phyloP scores from a whole-genome alignment of 2,113 vertebrate genomes.

The Erythrocercus mccallii region DNA sequence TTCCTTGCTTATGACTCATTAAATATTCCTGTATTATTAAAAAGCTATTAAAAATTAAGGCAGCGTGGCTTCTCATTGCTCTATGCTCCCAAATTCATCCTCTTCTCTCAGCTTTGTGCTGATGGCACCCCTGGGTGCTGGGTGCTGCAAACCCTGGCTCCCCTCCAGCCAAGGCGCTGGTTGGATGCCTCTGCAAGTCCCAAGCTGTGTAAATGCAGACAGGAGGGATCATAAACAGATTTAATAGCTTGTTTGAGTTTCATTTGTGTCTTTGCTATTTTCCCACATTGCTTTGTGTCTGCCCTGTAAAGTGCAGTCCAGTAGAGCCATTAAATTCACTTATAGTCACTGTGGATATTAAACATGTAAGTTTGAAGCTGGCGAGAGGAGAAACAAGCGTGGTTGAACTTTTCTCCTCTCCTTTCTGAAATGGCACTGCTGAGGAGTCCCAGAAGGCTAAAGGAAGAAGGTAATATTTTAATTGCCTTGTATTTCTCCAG shows the following conservation, averaged over 20 bases:
- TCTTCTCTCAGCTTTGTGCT: neutral
- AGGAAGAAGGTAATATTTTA: slow-evolving; percentile 52
- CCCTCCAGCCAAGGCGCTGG: neutral
- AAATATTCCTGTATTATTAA: neutral
- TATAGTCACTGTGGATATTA: neutral
- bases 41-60: neutral
- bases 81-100: neutral
- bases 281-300: neutral
- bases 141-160: neutral
- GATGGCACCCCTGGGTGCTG: neutral
- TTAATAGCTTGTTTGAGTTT: neutral
- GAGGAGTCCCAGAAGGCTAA: slow-evolving; percentile 3
- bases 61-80: neutral
- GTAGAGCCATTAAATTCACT: neutral
- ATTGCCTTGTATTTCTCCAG: slow-evolving; percentile 33
- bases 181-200: neutral
- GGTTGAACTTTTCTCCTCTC: slow-evolving; percentile 5
- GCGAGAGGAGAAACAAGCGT: neutral
- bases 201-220: neutral
- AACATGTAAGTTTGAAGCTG: neutral
- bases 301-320: neutral
- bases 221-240: neutral
- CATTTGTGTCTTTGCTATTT: neutral
- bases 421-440: neutral
- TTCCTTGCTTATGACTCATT: neutral